Conservation (phyloP, 2,888 invertebrate genomes). For the Julus scanicus region DNA sequence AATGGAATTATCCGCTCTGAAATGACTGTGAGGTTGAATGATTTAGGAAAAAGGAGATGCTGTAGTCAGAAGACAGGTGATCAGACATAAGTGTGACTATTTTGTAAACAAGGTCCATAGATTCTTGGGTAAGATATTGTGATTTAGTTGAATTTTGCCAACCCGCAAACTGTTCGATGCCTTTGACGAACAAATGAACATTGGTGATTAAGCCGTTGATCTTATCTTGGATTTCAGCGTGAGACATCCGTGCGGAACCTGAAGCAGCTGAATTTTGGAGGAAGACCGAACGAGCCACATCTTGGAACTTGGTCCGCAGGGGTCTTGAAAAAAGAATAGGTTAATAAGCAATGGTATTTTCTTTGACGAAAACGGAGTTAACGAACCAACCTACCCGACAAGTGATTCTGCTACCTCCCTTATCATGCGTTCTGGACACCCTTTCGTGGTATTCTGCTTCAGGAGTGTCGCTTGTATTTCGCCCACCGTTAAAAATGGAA, state of each 20-base stretch:
- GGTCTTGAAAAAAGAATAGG: constrained; percentile 58
- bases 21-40: no score
- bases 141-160: constrained; percentile 38
- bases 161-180: constrained; percentile 65
- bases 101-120: no score
- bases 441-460: constrained; percentile 67
- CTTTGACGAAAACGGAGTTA: no score
- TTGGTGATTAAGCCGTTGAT: constrained; percentile 75
- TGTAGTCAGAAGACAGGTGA: no score
- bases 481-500: constrained; percentile 75
- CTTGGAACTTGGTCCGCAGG: constrained; percentile 66
- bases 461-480: constrained; percentile 77
- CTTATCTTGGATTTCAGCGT: constrained; percentile 84
- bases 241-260: constrained; percentile 76
- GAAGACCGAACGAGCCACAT: constrained; percentile 78
- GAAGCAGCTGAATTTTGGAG: constrained; percentile 77
- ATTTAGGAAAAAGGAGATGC: no score
- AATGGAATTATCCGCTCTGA: no score
- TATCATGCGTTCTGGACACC: constrained; percentile 78
- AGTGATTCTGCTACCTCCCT: constrained; percentile 72
- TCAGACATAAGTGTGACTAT: no score
- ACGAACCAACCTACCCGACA: constrained; percentile 38
- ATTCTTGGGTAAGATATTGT: no score
- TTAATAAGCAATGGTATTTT: no score
- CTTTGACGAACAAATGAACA: constrained; percentile 67